These are phyloP conservation scores for Boloria selene DNA, from an alignment of 2,888 invertebrate species.

Conservation along the genomic window DNA sequence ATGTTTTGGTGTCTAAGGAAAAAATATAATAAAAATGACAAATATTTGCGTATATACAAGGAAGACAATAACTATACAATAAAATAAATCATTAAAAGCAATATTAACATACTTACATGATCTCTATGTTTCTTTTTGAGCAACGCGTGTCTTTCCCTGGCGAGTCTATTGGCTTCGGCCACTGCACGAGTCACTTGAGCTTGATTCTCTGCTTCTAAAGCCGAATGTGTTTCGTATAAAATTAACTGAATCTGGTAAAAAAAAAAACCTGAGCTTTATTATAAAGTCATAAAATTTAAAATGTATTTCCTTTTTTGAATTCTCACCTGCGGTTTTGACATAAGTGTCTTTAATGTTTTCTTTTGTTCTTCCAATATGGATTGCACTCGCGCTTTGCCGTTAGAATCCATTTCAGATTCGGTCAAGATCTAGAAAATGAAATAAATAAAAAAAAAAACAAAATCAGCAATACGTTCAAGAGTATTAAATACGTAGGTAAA, in stretches of 20 bases:
- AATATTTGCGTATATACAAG: neutral
- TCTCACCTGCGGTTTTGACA: conserved; percentile 89
- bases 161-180: conserved; percentile 86
- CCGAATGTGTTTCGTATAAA: conserved; percentile 91
- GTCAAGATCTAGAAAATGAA: conserved; percentile 76
- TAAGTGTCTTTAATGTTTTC: conserved; percentile 86
- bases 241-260: conserved; percentile 86
- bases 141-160: conserved; percentile 85
- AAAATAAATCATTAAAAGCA: neutral
- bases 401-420: conserved; percentile 85
- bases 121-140: conserved; percentile 59
- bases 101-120: conserved; percentile 17
- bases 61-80: neutral
- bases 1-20: conserved; percentile 54
- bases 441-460: neutral
- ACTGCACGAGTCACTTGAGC: conserved; percentile 87
- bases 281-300: no score
- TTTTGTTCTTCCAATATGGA: conserved; percentile 89
- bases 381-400: conserved; percentile 83
- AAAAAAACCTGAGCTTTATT: conserved; percentile 8
- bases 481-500: no score
- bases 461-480: neutral
- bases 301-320: neutral
- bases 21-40: conserved; percentile 4
- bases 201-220: conserved; percentile 87